Base-by-base conservation (phyloP, 2,888 invertebrate genomes). In the Heliconius hortense region DNA sequence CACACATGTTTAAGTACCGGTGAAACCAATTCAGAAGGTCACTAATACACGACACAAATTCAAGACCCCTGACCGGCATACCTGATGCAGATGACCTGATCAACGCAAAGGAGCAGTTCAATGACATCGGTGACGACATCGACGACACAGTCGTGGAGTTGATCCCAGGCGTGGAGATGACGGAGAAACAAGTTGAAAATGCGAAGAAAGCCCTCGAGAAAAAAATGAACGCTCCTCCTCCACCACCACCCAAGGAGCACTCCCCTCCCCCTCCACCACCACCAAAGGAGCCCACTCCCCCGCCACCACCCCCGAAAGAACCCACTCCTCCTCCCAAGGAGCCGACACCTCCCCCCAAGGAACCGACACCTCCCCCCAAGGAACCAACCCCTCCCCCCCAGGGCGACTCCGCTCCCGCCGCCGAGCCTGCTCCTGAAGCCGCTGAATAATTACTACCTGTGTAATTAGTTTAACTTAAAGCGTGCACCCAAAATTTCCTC, bases 81-180 rank as follows among this genome's bases (percentile, higher is more conserved):
- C 85, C 87, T 90, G 88, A 85, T 94, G 86, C 95, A 97, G 97
- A 97, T 96, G 97, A 97, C 89, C 95, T 97, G 94, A 97, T 97
- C 94, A 94, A 94, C 88, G 97, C 97, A 93, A 98, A 97, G 95
- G 98, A 98, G 95, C 96, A 96, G 93, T 98, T 96, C 96, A 98
- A 98, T 95, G 96, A 96, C 90, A 97, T 99, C 94, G 97, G 97
- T 85, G 97, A 98, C 91, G 98, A 97, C 94, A 95, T 99, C 95
- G 98, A 98, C 95, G 95, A 96, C 90, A 98, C 98, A 83, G 98
- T 98, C 95, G 96, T 97, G 87, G 98, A 98, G 91, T 94, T 96
- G 84, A 95, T 96, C 90, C 95, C 95, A 75, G 95, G 95, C 83
- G 94, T 95, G 81, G 92, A 94, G 83, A 93, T 94, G 83, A 92